These are phyloP conservation scores for Elephantulus edwardii DNA, from an alignment of 2,113 vertebrate species.

Conservation along the genomic window DNA sequence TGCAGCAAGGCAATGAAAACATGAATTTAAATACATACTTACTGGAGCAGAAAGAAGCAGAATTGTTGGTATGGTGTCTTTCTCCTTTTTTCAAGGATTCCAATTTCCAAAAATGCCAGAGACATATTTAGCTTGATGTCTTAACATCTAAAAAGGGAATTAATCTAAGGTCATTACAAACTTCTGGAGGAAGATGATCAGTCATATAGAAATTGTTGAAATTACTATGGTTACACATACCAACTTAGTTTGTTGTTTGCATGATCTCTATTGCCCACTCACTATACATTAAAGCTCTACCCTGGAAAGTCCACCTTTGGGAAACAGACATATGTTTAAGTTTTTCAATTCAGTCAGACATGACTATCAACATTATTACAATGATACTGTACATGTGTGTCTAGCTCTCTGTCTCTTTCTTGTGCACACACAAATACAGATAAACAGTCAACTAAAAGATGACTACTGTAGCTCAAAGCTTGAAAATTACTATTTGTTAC, in stretches of 20 bases:
- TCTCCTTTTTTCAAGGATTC: slow-evolving; percentile 16
- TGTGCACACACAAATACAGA: not conserved
- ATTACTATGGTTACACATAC: not conserved
- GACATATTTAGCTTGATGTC: not conserved
- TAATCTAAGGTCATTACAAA: not conserved
- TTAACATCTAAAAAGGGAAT: slow-evolving; percentile 21
- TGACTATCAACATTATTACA: not conserved
- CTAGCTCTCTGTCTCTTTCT: too few species aligned
- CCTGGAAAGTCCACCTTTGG: not conserved
- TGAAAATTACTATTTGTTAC: not conserved
- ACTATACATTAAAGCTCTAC: not conserved
- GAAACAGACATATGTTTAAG: not conserved
- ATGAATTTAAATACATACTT: slow-evolving; percentile 13
- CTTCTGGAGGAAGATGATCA: not conserved
- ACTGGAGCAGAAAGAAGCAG: not conserved
- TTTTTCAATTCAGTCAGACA: not conserved
- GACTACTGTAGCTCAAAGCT: not conserved
- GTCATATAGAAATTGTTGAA: slow-evolving; percentile 28
- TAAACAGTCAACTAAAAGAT: not conserved
- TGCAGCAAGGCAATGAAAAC: not conserved
- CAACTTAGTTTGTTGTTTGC: not conserved
- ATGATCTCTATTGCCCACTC: not conserved
- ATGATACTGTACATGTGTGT: too few species aligned
- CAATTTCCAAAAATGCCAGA: not conserved
- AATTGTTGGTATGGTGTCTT: not conserved